Evolutionary conservation across 1,140 invertebrate species (phyloP), one percentile per base, ranked within the genome.

Genomic region (Ceratitis capitata): DNA sequence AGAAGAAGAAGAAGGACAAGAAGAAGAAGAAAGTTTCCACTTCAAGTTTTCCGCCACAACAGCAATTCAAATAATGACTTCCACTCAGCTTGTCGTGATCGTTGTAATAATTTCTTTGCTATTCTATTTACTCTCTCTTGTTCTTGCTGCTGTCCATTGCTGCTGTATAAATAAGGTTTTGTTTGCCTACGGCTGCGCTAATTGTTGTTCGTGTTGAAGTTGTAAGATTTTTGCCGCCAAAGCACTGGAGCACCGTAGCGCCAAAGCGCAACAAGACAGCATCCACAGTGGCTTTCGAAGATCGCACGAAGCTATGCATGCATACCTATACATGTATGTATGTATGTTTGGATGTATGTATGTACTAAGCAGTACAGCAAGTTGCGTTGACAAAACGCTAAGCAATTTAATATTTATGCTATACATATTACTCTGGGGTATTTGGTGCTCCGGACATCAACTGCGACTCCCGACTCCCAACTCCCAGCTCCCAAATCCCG

Each of bases 201-300:
- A 69, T 69, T 69, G 61, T 69, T 69, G 61, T 69, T 35, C 61
- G 32, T 69, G 61, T 39, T 69, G 32, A 35, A 69, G 26, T 69
- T 69, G 32, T 35, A 69, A 69, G 29, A 32, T 35, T 35, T 12
- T 19, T 69, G 61, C 61, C 61, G 61, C 61, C 61, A 3, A 12
- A 35, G 39, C 14, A 35, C 19, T n/a, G 23, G 23, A 56, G n/a
- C 51, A 6, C n/a, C 51, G 23, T n/a, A 56, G 51, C 51, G 9
- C 23, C 51, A 56, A 56, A 56, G n/a, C 12, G 19, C 23, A n/a
- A 9, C 23, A 23, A 23, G 23, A 51, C 12, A 56, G 10, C n/a
- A 56, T 7, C 51, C 23, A 56, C 51, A 56, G 23, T n/a, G 23
- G 23, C 51, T n/a, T 56, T 56, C n/a, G n/a, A n/a, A n/a, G n/a